A percentile compares a stretch with the other conserved stretches of the same genome.
Conservation (phyloP, 2,797 vertebrate genomes). For the Scolopax bukidnonensis region DNA sequence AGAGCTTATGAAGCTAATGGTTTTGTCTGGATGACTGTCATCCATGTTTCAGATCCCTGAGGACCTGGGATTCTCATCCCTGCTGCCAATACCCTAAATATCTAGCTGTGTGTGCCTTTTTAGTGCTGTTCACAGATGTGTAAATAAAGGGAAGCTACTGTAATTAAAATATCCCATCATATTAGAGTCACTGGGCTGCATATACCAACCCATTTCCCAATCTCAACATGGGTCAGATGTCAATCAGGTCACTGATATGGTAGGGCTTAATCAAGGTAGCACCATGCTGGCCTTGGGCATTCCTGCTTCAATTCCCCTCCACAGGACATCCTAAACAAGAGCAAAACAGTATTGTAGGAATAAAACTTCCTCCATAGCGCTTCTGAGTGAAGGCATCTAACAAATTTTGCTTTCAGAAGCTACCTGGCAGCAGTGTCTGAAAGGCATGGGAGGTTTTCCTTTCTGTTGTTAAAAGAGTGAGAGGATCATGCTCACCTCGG, state of each 20-base stretch:
- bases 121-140: not conserved
- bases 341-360: slow-evolving; percentile 2
- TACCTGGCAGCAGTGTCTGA: not conserved
- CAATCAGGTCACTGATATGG: not conserved
- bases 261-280: not conserved
- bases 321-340: fast-evolving
- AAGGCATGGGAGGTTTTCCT: not conserved
- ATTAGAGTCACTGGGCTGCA: not conserved
- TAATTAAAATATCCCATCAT: not conserved
- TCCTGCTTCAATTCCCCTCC: not conserved
- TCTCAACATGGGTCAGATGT: not conserved
- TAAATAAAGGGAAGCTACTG: not conserved
- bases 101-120: not conserved
- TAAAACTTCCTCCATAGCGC: not conserved
- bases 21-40: not conserved
- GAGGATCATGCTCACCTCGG: not conserved
- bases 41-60: fast-evolving
- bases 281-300: not conserved
- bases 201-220: not conserved
- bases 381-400: not conserved
- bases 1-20: not conserved
- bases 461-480: not conserved
- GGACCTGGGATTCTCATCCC: not conserved
- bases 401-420: not conserved
- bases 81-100: not conserved